Conservation (phyloP, 2,797 vertebrate genomes). For the Pogonophryne albipinna region DNA sequence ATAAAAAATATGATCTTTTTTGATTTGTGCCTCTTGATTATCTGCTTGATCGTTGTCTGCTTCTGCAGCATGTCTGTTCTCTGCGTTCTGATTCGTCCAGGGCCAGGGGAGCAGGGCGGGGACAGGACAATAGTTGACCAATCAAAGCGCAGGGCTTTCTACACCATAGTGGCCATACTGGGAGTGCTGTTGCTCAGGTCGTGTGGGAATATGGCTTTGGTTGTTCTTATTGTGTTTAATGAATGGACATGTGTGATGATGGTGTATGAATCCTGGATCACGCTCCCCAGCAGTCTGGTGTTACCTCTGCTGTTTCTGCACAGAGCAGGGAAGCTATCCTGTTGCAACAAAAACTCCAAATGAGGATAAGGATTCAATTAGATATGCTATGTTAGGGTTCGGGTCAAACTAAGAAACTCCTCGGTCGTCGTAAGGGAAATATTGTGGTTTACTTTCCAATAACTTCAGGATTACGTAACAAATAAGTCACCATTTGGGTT, state of each 20-base stretch:
- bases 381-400: too few relatives aligned
- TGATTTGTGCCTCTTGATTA: rapidly evolving
- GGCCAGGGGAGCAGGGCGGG: constrained; percentile 28
- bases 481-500: too few relatives aligned
- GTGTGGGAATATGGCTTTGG: not conserved
- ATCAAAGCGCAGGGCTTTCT: too few relatives aligned
- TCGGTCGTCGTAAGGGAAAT: too few relatives aligned
- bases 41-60: not conserved
- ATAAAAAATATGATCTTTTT: rapidly evolving
- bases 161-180: not conserved
- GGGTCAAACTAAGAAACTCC: too few relatives aligned
- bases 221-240: not conserved
- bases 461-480: too few relatives aligned
- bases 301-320: constrained; percentile 50
- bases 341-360: not conserved
- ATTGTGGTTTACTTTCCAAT: too few relatives aligned
- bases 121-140: not conserved
- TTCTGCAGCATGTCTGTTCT: constrained; percentile 55
- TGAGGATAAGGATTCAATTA: not conserved
- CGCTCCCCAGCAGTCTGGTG: constrained; percentile 25
- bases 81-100: constrained; percentile 27
- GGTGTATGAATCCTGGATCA: rapidly evolving
- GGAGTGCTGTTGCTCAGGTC: not conserved
- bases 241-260: rapidly evolving
- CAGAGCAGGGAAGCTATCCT: not conserved